phyloP scores from a whole-genome alignment of 2,888 invertebrate genomes.

The Osedax fenrisi region DNA sequence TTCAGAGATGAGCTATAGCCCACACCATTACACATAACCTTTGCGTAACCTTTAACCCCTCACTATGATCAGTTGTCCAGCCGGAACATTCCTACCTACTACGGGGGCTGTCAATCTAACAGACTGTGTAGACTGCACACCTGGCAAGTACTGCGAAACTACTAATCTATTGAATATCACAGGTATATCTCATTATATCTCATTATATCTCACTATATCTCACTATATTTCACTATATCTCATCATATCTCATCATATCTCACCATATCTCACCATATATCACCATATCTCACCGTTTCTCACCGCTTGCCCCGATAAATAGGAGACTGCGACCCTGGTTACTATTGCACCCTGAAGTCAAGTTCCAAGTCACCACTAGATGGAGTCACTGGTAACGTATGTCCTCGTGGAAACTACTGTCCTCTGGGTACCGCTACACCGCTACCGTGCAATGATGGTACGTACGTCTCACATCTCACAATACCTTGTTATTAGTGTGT shows the following conservation, averaged over 20 bases:
- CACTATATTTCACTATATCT: too few relatives aligned
- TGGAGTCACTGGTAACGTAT: slow-evolving; percentile 44
- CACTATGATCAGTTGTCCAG: slow-evolving; percentile 41
- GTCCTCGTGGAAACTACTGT: slow-evolving; percentile 45
- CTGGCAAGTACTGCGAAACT: slow-evolving; percentile 43
- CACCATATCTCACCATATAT: too few relatives aligned
- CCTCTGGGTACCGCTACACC: slow-evolving; percentile 40
- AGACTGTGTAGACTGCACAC: slow-evolving; percentile 44
- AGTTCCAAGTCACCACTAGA: slow-evolving; percentile 42
- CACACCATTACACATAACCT: too few relatives aligned
- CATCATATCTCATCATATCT: too few relatives aligned
- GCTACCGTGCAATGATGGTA: slow-evolving; percentile 44
- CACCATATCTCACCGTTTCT: too few relatives aligned
- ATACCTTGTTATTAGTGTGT: background rate
- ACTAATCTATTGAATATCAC: slow-evolving; percentile 42
- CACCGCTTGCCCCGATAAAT: background rate
- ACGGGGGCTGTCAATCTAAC: background rate
- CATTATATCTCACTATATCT: too few relatives aligned
- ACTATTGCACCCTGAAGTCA: slow-evolving; percentile 39
- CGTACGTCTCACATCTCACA: too few relatives aligned
- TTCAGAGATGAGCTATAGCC: too few relatives aligned
- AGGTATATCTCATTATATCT: slow-evolving; percentile 36
- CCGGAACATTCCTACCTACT: slow-evolving; percentile 36
- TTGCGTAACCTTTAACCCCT: too few relatives aligned
- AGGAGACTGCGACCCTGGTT: slow-evolving; percentile 41